A percentile compares a stretch with the other conserved stretches of the same genome.
phyloP scores from a whole-genome alignment of 2,888 invertebrate genomes.

The Clostera curtula region DNA sequence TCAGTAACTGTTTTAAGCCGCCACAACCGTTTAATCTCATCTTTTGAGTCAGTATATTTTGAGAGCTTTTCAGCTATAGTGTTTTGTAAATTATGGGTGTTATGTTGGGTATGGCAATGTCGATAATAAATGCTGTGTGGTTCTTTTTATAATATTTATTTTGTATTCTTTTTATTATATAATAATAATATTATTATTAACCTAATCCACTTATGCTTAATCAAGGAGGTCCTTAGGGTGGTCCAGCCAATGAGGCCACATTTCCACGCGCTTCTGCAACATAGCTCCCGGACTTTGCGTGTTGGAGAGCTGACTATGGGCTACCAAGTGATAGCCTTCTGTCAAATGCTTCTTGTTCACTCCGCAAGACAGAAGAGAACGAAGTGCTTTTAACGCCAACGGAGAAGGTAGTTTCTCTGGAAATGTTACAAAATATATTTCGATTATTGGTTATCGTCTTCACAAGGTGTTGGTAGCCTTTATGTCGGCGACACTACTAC shows the following conservation, averaged over 20 bases:
- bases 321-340: slow-evolving; percentile 64
- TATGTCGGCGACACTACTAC: too few relatives aligned
- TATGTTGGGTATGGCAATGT: too few relatives aligned
- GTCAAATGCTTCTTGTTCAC: slow-evolving; percentile 53
- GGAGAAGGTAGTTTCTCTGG: slow-evolving; percentile 50
- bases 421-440: slow-evolving; percentile 18
- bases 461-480: too few relatives aligned
- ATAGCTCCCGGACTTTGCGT: slow-evolving; percentile 72
- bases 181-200: background rate
- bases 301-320: slow-evolving; percentile 65
- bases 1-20: too few relatives aligned
- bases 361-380: slow-evolving; percentile 65
- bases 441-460: too few relatives aligned
- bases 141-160: too few relatives aligned
- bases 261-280: slow-evolving; percentile 63
- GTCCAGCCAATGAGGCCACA: slow-evolving; percentile 58
- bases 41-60: too few relatives aligned
- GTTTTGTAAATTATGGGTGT: too few relatives aligned
- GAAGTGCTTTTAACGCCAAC: slow-evolving; percentile 54
- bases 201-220: slow-evolving; percentile 1
- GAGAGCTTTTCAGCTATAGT: too few relatives aligned
- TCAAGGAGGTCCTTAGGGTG: slow-evolving; percentile 22
- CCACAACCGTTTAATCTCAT: too few relatives aligned
- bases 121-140: too few relatives aligned
- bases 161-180: too few relatives aligned